Evolutionary conservation across 2,113 vertebrate species (phyloP).

Genomic region (Antennarius striatus): DNA sequence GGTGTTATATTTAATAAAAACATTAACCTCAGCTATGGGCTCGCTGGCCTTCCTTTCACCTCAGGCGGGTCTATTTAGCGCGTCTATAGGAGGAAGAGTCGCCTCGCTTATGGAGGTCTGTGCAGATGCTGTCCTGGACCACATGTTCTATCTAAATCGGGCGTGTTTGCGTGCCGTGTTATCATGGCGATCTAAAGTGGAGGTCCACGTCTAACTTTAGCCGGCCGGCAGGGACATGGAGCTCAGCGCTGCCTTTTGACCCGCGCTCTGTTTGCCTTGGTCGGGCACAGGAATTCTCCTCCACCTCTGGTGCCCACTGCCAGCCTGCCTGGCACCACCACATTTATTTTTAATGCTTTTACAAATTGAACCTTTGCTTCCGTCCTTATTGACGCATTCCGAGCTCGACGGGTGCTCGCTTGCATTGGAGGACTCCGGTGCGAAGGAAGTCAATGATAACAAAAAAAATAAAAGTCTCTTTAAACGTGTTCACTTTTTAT

Average conservation of each 20-base stretch:
- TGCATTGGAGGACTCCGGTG: conserved; percentile 42
- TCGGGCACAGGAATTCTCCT: conserved; percentile 69
- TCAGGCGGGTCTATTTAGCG: conserved; percentile 24
- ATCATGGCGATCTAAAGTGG: conserved; percentile 67
- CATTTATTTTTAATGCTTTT: conserved; percentile 75
- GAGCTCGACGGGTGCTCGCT: conserved; percentile 63
- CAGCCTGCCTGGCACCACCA: conserved; percentile 77
- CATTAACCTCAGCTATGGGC: conserved; percentile 60
- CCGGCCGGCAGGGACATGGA: conserved; percentile 32
- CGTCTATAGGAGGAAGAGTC: conserved; percentile 20
- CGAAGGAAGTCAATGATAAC: conserved; percentile 2
- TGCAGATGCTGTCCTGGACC: conserved; percentile 28
- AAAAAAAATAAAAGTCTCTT: conserved; percentile 12
- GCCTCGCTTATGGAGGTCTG: conserved; percentile 1
- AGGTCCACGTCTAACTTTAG: conserved; percentile 75
- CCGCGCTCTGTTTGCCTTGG: conserved; percentile 79
- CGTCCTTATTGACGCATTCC: conserved; percentile 75
- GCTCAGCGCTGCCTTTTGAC: conserved; percentile 74
- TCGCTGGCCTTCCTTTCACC: conserved; percentile 28
- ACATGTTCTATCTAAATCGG: conserved; percentile 35
- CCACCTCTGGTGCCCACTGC: conserved; percentile 69
- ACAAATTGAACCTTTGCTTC: conserved; percentile 71
- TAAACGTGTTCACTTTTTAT: conserved; percentile 79
- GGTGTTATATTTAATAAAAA: conserved; percentile 80
- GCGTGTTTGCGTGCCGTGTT: conserved; percentile 57